phyloP scores from a whole-genome alignment of 1,140 invertebrate genomes.

The Drosophila bipectinata region DNA sequence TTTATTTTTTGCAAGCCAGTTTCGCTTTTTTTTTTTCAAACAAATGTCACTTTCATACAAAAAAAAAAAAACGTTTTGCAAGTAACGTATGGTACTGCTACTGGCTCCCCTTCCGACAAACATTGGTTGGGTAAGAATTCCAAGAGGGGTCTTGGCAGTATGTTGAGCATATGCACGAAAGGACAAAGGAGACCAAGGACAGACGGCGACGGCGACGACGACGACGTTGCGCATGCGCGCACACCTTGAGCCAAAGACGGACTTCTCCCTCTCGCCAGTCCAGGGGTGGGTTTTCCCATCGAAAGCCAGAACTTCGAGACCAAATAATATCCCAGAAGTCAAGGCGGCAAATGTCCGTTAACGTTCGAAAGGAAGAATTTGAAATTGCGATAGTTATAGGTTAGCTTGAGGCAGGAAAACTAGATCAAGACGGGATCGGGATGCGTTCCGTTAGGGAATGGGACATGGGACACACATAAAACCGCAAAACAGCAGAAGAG shows the following conservation, averaged over 20 bases:
- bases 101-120: constrained; percentile 14
- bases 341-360: constrained; percentile 68
- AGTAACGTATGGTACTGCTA: constrained; percentile 26
- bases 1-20: constrained; percentile 18
- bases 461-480: too few species aligned
- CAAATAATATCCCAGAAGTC: constrained; percentile 36
- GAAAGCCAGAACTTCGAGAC: constrained; percentile 4
- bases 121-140: constrained; percentile 43
- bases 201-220: constrained; percentile 43
- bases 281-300: constrained; percentile 59
- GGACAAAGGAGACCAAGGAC: constrained; percentile 51
- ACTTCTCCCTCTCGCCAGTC: constrained; percentile 32
- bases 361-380: constrained; percentile 41
- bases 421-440: constrained; percentile 64
- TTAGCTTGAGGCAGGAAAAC: constrained; percentile 54
- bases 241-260: constrained; percentile 60
- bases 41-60: constrained; percentile 60
- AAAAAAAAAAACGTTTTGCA: constrained; percentile 26
- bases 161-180: constrained; percentile 59
- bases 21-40: constrained; percentile 52
- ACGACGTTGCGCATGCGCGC: constrained; percentile 66
- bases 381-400: constrained; percentile 66
- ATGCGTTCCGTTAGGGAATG: constrained; percentile 23
- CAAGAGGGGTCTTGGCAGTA: constrained; percentile 48
- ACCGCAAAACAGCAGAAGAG: constrained; percentile 48